A percentile compares a stretch with the other conserved stretches of the same genome.
Conservation (phyloP, 2,888 invertebrate species). For the Macaria notata region DNA sequence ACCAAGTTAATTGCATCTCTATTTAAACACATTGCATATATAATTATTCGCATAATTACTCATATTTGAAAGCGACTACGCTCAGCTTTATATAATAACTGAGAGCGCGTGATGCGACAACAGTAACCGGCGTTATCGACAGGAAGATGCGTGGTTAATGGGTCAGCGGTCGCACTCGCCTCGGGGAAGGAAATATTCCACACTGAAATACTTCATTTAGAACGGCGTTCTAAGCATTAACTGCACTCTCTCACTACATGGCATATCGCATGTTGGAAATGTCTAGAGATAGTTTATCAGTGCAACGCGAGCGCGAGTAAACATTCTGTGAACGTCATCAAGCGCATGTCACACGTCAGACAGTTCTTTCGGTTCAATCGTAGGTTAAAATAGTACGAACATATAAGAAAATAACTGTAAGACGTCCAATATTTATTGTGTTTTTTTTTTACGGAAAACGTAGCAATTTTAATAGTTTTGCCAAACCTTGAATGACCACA, state of each 20-base stretch:
- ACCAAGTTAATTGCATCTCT: no score
- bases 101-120: background rate
- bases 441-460: no score
- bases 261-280: background rate
- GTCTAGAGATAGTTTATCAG: conserved; percentile 19
- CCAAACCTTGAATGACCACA: no score
- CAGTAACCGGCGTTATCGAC: conserved; percentile 9
- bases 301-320: conserved; percentile 7
- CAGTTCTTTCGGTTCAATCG: background rate
- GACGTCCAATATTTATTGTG: no score
- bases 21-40: no score
- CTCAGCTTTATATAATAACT: no score
- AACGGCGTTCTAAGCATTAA: conserved; percentile 6
- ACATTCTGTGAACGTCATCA: conserved; percentile 15
- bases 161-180: conserved; percentile 9
- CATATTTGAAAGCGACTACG: no score
- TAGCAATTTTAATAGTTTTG: no score
- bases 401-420: no score
- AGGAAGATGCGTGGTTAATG: conserved; percentile 14
- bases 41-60: no score
- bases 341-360: conserved; percentile 4
- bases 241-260: background rate
- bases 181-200: conserved; percentile 23
- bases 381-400: no score
- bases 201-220: background rate